Evolutionary conservation across 2,113 vertebrate species (phyloP), one percentile per base, ranked within the genome.

Genomic region (Anguilla rostrata): DNA sequence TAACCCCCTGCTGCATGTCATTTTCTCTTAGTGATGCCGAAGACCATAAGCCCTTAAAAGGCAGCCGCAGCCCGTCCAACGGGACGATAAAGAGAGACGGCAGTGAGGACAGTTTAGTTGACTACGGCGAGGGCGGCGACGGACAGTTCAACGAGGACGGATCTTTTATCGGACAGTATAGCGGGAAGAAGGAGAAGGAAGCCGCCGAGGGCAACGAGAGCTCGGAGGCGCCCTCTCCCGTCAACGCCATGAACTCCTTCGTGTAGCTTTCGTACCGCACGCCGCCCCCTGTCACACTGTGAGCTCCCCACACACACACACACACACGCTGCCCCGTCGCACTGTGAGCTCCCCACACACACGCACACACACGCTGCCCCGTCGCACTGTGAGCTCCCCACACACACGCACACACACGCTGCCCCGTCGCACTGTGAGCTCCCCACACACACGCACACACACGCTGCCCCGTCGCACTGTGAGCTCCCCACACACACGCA

Each of bases 171-270:
- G 98, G 98, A 93, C 98, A 99, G 87, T 99, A 99, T 90, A 99
- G 98, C 75, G 98, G 98, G 91, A 99, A 98, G 95, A 99, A 98
- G 94, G 98, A 99, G 93, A 98, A 98, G 93, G 98, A 99, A 93
- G 97, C 98, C 0, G 97, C 96, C 0, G 98, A 99, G 96, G 98
- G 98, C 91, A 99, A 99, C 40, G 98, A 99, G 94, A 99, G 98
- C 89, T 99, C 98, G 0, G 98, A 99, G 93, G 98, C 98, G 83
- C 98, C 98, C 34, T 99, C 98, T 92, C 98, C 98, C 0, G 97
- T 99, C 94, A 99, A 99, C 71, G 98, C 98, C 92, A 99, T 99
- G 97, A 99, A 99, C 96, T 99, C 98, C 7, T 99, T 99, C 89
- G 97, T 99, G 93, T 98, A 96, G 56, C 87, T 85, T 75, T 78